phyloP scores from a whole-genome alignment of 2,888 invertebrate species.

The Eledone cirrhosa region DNA sequence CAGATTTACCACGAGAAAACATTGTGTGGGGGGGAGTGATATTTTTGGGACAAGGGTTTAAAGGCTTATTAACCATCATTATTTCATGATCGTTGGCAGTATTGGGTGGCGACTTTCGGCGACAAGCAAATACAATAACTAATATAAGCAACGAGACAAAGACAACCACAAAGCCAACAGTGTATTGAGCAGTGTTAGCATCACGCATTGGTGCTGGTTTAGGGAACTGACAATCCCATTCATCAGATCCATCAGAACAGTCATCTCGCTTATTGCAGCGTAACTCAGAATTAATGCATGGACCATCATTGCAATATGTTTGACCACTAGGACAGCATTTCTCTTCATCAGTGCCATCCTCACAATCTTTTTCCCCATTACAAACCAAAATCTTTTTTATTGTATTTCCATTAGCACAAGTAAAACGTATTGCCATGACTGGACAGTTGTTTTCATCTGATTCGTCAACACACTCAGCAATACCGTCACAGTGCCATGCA shows the following conservation, averaged over 20 bases:
- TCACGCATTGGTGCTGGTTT: constrained; percentile 25
- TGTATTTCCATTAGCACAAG: constrained; percentile 55
- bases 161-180: constrained; percentile 68
- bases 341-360: constrained; percentile 49
- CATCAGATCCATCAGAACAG: constrained; percentile 33
- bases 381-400: constrained; percentile 67
- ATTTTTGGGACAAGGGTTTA: constrained; percentile 43
- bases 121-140: constrained; percentile 63
- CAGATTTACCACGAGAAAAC: constrained; percentile 45
- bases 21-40: constrained; percentile 45
- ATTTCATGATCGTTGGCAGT: constrained; percentile 50
- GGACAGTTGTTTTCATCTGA: constrained; percentile 64
- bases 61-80: constrained; percentile 55
- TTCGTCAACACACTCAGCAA: constrained; percentile 68
- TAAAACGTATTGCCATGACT: constrained; percentile 48
- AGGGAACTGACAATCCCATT: constrained; percentile 31
- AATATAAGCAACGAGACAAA: constrained; percentile 71
- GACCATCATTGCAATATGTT: constrained; percentile 52
- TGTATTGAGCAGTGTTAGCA: constrained; percentile 54
- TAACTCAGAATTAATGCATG: constrained; percentile 41
- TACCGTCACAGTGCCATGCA: constrained; percentile 96
- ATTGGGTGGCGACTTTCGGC: constrained; percentile 50
- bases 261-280: constrained; percentile 9
- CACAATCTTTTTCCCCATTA: constrained; percentile 55
- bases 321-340: constrained; percentile 43